Conservation (phyloP, 2,888 invertebrate species). For the Hemaris fuciformis region DNA sequence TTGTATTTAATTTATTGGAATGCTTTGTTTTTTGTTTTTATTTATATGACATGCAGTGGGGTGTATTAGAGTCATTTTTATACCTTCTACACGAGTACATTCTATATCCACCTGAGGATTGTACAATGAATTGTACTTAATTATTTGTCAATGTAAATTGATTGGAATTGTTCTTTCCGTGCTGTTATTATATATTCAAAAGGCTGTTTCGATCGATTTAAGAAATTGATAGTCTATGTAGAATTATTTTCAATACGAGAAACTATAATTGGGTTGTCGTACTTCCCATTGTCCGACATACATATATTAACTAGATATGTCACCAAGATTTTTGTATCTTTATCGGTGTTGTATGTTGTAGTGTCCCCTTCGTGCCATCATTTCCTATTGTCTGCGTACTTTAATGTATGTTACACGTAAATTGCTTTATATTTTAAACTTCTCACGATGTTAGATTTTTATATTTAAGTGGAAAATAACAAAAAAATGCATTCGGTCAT, state of each 20-base stretch:
- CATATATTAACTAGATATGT: not conserved
- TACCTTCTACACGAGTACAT: not conserved
- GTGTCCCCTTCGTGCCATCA: conserved; percentile 54
- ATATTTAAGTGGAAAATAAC: conserved; percentile 42
- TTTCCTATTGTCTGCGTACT: conserved; percentile 44
- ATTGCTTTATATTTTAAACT: conserved; percentile 40
- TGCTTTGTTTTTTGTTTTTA: conserved; percentile 17
- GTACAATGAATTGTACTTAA: not conserved
- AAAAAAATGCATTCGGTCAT: conserved; percentile 59
- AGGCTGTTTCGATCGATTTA: conserved; percentile 18
- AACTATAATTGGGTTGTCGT: not conserved
- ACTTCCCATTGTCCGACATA: not conserved
- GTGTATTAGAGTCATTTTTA: not conserved
- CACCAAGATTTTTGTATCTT: not conserved
- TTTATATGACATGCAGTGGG: not conserved
- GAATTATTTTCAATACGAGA: not conserved
- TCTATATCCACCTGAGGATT: not conserved
- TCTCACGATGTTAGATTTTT: conserved; percentile 52
- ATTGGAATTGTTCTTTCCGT: not conserved
- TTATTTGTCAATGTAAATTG: not conserved
- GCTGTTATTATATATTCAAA: conserved; percentile 18
- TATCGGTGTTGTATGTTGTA: conserved; percentile 13
- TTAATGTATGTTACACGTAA: conserved; percentile 42
- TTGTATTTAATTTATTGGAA: conserved; percentile 29
- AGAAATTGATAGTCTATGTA: not conserved